phyloP scores from a whole-genome alignment of 2,888 invertebrate species.

The Eupithecia exiguata region DNA sequence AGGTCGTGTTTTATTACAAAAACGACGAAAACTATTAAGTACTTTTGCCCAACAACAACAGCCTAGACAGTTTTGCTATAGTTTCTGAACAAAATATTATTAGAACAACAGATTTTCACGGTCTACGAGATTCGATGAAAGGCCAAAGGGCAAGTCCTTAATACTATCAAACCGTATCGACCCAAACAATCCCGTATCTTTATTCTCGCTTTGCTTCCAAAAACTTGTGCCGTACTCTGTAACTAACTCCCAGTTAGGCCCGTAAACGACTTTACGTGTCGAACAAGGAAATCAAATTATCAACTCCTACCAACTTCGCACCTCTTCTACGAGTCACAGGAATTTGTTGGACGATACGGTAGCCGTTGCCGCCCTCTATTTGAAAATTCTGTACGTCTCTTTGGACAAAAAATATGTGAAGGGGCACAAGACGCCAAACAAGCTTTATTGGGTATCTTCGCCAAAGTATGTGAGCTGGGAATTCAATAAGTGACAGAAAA shows the following conservation, averaged over 20 bases:
- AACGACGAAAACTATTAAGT: constrained; percentile 63
- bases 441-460: constrained; percentile 79
- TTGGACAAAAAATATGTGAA: constrained; percentile 72
- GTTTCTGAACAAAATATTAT: constrained; percentile 16
- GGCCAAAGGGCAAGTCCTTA: constrained; percentile 49
- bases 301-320: constrained; percentile 77
- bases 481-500: constrained; percentile 79
- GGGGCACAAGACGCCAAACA: constrained; percentile 71
- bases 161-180: constrained; percentile 56
- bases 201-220: constrained; percentile 59
- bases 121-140: constrained; percentile 32
- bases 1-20: constrained; percentile 79
- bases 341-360: constrained; percentile 68
- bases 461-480: constrained; percentile 74
- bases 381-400: constrained; percentile 75
- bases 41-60: constrained; percentile 13
- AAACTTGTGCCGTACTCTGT: constrained; percentile 70
- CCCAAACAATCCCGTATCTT: constrained; percentile 62
- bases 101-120: constrained; percentile 19
- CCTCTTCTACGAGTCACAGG: constrained; percentile 72
- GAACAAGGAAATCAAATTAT: constrained; percentile 82
- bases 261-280: constrained; percentile 82
- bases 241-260: constrained; percentile 75
- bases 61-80: constrained; percentile 15
- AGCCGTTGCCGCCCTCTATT: constrained; percentile 66